phyloP scores from a whole-genome alignment of 2,888 invertebrate genomes.

The Cryptocheilus praepositus region DNA sequence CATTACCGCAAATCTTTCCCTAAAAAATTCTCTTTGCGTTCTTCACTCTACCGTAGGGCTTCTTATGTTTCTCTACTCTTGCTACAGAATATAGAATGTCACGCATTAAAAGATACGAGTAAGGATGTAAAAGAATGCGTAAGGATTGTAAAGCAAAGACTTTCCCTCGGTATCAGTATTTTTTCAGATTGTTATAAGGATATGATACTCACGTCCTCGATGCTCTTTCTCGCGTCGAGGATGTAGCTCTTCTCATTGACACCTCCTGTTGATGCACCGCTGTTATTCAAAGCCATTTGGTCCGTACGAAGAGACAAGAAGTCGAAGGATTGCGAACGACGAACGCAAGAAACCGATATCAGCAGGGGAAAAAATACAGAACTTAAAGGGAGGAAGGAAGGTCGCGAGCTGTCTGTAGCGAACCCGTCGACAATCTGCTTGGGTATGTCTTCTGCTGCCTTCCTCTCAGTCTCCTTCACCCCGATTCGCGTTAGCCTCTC shows the following conservation, averaged over 20 bases:
- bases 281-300: background rate
- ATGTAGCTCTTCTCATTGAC: conserved; percentile 71
- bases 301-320: conserved; percentile 1
- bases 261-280: conserved; percentile 39
- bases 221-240: conserved; percentile 66
- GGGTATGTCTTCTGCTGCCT: conserved; percentile 11
- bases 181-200: too few species aligned
- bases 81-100: too few species aligned
- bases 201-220: conserved; percentile 66
- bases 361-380: conserved; percentile 34
- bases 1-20: too few species aligned
- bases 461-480: conserved; percentile 8
- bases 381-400: conserved; percentile 41
- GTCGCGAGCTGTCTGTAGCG: conserved; percentile 8
- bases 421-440: conserved; percentile 28
- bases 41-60: too few species aligned
- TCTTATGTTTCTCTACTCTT: too few species aligned
- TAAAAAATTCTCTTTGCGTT: too few species aligned
- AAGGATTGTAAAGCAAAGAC: too few species aligned
- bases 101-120: too few species aligned
- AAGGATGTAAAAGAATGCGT: too few species aligned
- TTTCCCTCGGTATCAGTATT: too few species aligned
- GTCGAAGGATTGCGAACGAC: conserved; percentile 19
- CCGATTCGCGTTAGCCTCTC: background rate
- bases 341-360: too few species aligned